Conservation (phyloP, 2,113 vertebrate genomes). For the Chamaea fasciata region DNA sequence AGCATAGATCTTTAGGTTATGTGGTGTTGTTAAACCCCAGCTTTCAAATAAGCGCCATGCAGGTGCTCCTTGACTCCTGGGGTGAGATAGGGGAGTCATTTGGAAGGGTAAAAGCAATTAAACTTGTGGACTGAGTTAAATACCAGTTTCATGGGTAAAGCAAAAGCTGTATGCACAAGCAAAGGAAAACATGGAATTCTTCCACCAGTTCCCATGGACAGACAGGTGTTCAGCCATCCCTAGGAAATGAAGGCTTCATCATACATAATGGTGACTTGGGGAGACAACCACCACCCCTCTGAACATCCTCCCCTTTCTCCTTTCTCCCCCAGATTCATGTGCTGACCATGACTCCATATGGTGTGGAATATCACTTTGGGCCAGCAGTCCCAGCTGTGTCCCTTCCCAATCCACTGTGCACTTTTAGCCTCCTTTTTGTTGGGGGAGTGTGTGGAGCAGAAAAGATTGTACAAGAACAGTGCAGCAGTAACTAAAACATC, state of each 20-base stretch:
- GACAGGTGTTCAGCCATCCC: neutral
- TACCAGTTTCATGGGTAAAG: neutral
- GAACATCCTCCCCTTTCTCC: neutral
- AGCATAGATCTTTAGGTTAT: neutral
- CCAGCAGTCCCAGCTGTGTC: neutral
- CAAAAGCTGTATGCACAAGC: neutral
- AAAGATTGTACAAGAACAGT: neutral
- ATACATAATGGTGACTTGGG: neutral
- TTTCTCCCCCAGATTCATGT: neutral
- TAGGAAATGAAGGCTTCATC: neutral
- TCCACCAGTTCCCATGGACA: neutral
- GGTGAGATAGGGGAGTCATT: neutral
- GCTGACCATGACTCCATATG: neutral
- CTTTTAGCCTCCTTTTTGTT: neutral
- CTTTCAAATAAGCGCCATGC: no score
- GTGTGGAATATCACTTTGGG: neutral
- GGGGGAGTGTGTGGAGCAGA: accelerated
- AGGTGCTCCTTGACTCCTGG: accelerated
- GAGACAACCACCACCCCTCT: neutral
- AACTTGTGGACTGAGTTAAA: neutral
- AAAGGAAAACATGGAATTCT: neutral
- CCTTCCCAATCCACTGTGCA: no score
- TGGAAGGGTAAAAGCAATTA: neutral
- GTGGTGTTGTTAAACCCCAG: neutral
- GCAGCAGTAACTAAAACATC: neutral